Conservation (phyloP, 2,888 invertebrate species). For the Drosophila paucipuncta region DNA sequence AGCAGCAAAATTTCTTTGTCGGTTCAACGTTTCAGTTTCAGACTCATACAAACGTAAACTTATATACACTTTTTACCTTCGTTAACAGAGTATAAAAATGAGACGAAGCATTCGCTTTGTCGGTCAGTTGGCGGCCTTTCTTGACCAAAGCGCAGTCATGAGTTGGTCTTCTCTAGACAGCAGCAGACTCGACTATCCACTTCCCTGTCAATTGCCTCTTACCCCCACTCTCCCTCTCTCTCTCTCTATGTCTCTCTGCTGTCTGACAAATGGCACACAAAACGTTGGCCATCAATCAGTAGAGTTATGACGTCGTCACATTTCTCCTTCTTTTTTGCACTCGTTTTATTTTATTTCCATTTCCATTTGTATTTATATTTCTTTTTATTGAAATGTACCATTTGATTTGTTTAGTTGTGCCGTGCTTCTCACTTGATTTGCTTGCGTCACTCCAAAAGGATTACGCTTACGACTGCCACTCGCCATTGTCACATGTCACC, state of each 20-base stretch:
- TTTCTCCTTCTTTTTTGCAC: slow-evolving; percentile 10
- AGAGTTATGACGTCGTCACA: slow-evolving; percentile 71
- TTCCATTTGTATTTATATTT: slow-evolving; percentile 33
- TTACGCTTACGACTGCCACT: slow-evolving; percentile 46
- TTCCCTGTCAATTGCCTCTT: slow-evolving; percentile 14
- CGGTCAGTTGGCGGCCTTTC: slow-evolving; percentile 54
- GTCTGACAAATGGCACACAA: slow-evolving; percentile 69
- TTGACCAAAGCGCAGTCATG: slow-evolving; percentile 54
- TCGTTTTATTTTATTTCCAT: not conserved
- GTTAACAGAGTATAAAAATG: not conserved
- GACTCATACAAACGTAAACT: not conserved
- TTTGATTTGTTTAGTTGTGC: slow-evolving; percentile 67
- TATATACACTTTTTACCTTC: not conserved
- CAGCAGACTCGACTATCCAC: not conserved
- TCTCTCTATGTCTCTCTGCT: not conserved
- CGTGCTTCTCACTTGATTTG: slow-evolving; percentile 51
- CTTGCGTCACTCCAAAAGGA: slow-evolving; percentile 32
- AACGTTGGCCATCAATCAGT: slow-evolving; percentile 72
- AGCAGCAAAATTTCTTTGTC: not conserved
- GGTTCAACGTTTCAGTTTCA: not conserved
- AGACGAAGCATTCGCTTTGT: not conserved
- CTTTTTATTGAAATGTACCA: slow-evolving; percentile 71
- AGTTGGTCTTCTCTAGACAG: not conserved
- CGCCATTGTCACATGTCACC: slow-evolving; percentile 53
- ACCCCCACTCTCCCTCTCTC: slow-evolving; percentile 16